A percentile compares a stretch with the other conserved stretches of the same genome.
These are phyloP conservation scores for Luperina nickerlii DNA, from an alignment of 2,888 invertebrate species.

Conservation along the genomic window DNA sequence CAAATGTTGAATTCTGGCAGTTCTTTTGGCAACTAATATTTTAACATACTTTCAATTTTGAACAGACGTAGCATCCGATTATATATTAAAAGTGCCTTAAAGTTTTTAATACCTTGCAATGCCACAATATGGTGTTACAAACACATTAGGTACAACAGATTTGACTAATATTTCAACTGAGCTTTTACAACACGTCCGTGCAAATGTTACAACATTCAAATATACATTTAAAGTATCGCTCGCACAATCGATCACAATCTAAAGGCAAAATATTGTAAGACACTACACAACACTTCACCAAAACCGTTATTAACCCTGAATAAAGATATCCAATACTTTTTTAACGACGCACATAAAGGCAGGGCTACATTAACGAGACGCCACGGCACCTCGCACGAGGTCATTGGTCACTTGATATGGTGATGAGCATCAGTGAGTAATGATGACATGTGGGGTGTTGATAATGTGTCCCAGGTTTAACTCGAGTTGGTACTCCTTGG, in stretches of 20 bases:
- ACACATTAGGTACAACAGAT: conserved; percentile 26
- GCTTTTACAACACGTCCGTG: conserved; percentile 8
- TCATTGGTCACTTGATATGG: conserved; percentile 13
- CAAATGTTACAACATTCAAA: conserved; percentile 33
- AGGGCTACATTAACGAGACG: conserved; percentile 35
- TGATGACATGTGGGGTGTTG: conserved; percentile 16
- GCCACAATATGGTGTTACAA: conserved; percentile 21
- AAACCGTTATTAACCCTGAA: conserved; percentile 61
- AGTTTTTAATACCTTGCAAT: conserved; percentile 38
- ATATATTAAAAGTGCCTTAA: background rate
- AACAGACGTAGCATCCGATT: background rate
- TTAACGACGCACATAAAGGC: conserved; percentile 27
- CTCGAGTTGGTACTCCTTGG: conserved; percentile 36
- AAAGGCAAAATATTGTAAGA: conserved; percentile 59
- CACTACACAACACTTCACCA: conserved; percentile 47
- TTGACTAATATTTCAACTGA: conserved; percentile 6
- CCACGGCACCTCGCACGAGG: conserved; percentile 2
- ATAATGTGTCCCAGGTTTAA: conserved; percentile 38
- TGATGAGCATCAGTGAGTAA: conserved; percentile 4
- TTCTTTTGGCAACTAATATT: conserved; percentile 22
- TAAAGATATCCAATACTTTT: conserved; percentile 49
- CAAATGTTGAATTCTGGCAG: conserved; percentile 17
- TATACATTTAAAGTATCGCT: conserved; percentile 15
- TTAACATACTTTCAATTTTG: conserved; percentile 1
- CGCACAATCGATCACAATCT: conserved; percentile 42